Conservation (phyloP, 2,888 invertebrate genomes). For the Drosophila planitibia region DNA sequence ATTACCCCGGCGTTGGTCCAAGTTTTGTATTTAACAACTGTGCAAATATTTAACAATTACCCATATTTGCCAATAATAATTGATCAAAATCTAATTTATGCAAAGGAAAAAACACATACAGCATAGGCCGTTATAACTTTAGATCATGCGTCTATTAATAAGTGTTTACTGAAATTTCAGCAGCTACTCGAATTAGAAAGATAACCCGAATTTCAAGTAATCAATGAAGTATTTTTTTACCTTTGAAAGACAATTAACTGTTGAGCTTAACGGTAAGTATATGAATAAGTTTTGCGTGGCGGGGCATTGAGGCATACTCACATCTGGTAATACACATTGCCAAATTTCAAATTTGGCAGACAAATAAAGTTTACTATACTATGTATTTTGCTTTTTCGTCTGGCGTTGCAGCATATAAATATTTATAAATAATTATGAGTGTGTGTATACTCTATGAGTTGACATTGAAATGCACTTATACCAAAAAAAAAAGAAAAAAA, state of each 20-base stretch:
- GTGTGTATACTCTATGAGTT: slow-evolving; percentile 20
- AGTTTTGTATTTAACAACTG: slow-evolving; percentile 29
- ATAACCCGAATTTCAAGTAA: background rate
- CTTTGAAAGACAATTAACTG: slow-evolving; percentile 16
- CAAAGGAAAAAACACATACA: slow-evolving; percentile 9
- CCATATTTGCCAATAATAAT: slow-evolving; percentile 20
- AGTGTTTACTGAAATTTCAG: background rate
- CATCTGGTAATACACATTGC: slow-evolving; percentile 46
- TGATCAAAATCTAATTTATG: slow-evolving; percentile 24
- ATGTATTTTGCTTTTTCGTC: slow-evolving; percentile 21
- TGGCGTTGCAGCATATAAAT: slow-evolving; percentile 31
- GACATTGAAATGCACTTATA: slow-evolving; percentile 71
- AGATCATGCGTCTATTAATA: slow-evolving; percentile 13
- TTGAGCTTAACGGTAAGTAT: slow-evolving; percentile 12
- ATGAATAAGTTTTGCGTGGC: slow-evolving; percentile 37
- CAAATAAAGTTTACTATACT: slow-evolving; percentile 47
- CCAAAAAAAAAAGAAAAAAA: slow-evolving; percentile 31
- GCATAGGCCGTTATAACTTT: slow-evolving; percentile 1
- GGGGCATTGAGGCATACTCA: slow-evolving; percentile 19
- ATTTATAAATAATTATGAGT: background rate
- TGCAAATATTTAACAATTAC: slow-evolving; percentile 45
- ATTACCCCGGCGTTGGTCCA: background rate
- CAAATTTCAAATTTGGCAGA: slow-evolving; percentile 60
- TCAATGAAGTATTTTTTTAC: background rate
- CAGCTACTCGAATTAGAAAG: background rate